These are phyloP conservation scores for Oasisia sp. DNA, from an alignment of 2,888 invertebrate species.

Conservation along the genomic window DNA sequence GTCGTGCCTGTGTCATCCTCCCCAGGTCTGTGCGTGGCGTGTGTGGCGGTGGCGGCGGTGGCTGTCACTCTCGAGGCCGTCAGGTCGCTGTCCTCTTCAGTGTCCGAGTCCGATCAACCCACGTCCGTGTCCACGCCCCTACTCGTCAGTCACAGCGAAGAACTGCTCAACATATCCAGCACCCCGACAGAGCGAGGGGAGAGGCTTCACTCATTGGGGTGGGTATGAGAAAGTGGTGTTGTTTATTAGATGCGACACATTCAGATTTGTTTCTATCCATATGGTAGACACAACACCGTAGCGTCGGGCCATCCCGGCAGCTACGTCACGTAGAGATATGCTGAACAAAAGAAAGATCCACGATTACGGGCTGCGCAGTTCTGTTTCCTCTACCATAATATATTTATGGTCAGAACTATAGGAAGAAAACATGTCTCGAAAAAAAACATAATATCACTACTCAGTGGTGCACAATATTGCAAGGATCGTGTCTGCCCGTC, in stretches of 20 bases:
- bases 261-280: neutral
- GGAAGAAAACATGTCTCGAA: too few species aligned
- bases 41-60: neutral
- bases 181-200: neutral
- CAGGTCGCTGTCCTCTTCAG: neutral
- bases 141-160: neutral
- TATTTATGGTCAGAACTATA: too few species aligned
- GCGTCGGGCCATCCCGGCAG: too few species aligned
- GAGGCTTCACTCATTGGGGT: neutral
- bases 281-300: too few species aligned
- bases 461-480: too few species aligned
- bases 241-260: neutral
- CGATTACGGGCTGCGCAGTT: too few species aligned
- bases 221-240: neutral
- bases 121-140: neutral
- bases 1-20: neutral
- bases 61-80: neutral
- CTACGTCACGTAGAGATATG: too few species aligned
- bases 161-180: neutral
- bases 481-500: too few species aligned
- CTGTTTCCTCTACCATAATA: too few species aligned
- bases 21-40: neutral
- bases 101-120: neutral
- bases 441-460: too few species aligned
- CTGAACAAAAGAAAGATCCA: too few species aligned